A percentile compares a stretch with the other conserved stretches of the same genome.
Conservation (phyloP, 2,113 vertebrate genomes). For the Vulpes ferrilata region DNA sequence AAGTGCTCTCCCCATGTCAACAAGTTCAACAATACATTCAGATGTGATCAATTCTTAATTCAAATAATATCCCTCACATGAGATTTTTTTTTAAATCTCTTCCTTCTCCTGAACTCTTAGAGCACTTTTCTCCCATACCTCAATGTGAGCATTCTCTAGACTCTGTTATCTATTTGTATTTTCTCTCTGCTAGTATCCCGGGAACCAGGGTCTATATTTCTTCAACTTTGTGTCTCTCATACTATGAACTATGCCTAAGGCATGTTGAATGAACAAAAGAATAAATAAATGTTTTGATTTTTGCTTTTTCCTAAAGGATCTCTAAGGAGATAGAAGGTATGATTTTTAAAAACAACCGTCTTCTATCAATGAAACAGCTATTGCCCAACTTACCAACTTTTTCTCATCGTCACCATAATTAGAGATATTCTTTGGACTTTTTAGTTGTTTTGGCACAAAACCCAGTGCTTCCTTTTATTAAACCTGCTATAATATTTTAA, state of each 20-base stretch:
- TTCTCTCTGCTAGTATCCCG: background rate
- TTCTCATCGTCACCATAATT: background rate
- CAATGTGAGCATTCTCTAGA: background rate
- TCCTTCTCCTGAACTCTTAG: background rate
- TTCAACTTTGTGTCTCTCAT: background rate
- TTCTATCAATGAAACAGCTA: constrained; percentile 49
- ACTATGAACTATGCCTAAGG: background rate
- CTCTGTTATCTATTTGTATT: background rate
- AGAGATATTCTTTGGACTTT: constrained; percentile 5
- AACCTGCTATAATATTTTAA: constrained; percentile 35
- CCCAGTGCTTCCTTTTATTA: constrained; percentile 43
- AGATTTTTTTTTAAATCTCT: background rate
- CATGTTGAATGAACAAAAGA: background rate
- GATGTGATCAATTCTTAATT: constrained; percentile 14
- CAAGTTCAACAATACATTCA: background rate
- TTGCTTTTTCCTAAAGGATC: constrained; percentile 19
- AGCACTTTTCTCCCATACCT: background rate
- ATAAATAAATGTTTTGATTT: constrained; percentile 8
- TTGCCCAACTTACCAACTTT: background rate
- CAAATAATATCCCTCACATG: background rate
- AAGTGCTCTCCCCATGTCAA: background rate
- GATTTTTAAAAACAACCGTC: constrained; percentile 5
- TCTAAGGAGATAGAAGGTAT: background rate
- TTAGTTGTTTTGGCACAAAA: background rate
- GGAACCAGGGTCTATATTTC: background rate